Base-by-base conservation (phyloP, 2,888 invertebrate species). In the Scaptomyza parva region DNA sequence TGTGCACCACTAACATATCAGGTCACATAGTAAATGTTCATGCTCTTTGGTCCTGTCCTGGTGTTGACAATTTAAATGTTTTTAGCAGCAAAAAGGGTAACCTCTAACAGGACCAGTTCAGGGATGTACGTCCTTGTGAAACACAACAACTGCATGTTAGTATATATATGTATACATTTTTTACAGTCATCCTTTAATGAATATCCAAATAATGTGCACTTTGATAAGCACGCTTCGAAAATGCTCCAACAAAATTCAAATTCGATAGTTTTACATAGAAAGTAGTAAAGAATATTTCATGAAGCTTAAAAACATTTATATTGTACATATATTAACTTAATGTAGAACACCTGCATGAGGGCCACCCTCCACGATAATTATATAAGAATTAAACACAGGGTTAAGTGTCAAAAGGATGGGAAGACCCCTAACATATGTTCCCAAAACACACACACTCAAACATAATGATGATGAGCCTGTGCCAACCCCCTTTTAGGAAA, bases 21-120 rank as follows among this genome's bases (percentile, higher is more conserved):
- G 37, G 30, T 48, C 61, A 55, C 58, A 57, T 59, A 40, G 45
- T 35, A 44, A 62, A 54, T 61, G 66, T 71, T 63, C 66, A 78
- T 60, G 62, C 53, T 52, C 62, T 40, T 59, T 47, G n/a, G n/a
- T n/a, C n/a, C n/a, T n/a, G 74, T 61, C 60, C 60, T 70, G 86
- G 88, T 84, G 88, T 87, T 87, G 86, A 84, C 83, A 84, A 87
- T 79, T 75, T 83, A 86, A 82, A 69, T 76, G 86, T 58, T 78
- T 78, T 67, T 54, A 57, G 37, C 17, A 43, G 14, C 26, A 6
- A 17, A 70, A 79, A 84, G 81, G 77, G 83, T 79, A 76, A 51
- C 35, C 7, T 35, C 14, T 14, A 14, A 14, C 50, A 33, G 63
- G 20, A 18, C n/a, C 48, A 17, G 39, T 26, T 22, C 40, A 37